Percentiles rank a stretch among this genome's conserved stretches.
Evolutionary conservation across 2,797 vertebrate species (phyloP).

Genomic region (Acipenser ruthenus): DNA sequence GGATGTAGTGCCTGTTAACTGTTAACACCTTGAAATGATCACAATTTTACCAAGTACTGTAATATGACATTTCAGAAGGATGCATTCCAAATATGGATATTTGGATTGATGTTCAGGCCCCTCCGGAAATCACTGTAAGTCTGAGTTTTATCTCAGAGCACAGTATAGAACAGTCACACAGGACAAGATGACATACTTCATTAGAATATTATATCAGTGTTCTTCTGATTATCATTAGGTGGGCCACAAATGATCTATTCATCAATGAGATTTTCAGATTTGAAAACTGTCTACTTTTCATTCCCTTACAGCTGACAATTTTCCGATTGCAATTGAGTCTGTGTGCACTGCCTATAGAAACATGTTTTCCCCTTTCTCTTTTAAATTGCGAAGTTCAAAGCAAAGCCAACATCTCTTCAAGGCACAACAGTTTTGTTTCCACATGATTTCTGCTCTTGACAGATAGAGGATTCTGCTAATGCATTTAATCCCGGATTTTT

Average conservation of each 20-base stretch:
- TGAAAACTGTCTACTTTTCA: constrained; percentile 18
- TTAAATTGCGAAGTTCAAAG: constrained; percentile 24
- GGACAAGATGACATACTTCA: constrained; percentile 17
- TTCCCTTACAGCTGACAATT: constrained; percentile 17
- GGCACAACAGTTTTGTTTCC: constrained; percentile 31
- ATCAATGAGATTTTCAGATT: constrained; percentile 14
- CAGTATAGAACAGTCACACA: constrained; percentile 7
- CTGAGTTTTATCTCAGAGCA: constrained; percentile 12
- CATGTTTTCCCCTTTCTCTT: constrained; percentile 12
- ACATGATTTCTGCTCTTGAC: constrained; percentile 35
- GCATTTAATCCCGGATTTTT: constrained; percentile 47
- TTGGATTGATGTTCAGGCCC: not conserved
- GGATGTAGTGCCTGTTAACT: too few species aligned
- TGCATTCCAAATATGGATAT: too few species aligned
- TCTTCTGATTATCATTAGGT: constrained; percentile 15
- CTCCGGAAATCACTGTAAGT: constrained; percentile 8
- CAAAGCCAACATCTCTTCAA: constrained; percentile 34
- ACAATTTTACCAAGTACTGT: too few species aligned
- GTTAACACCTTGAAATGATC: too few species aligned
- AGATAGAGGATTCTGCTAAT: constrained; percentile 41
- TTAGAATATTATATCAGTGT: constrained; percentile 15
- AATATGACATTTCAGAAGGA: too few species aligned
- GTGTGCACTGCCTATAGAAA: constrained; percentile 10
- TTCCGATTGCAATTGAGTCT: not conserved
- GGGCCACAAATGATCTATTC: constrained; percentile 16